Evolutionary conservation across 92 coral and sea anemone genomes (phyloP), one percentile per base, ranked within the genome.

Genomic region (Hydrozoanthus gracilis): DNA sequence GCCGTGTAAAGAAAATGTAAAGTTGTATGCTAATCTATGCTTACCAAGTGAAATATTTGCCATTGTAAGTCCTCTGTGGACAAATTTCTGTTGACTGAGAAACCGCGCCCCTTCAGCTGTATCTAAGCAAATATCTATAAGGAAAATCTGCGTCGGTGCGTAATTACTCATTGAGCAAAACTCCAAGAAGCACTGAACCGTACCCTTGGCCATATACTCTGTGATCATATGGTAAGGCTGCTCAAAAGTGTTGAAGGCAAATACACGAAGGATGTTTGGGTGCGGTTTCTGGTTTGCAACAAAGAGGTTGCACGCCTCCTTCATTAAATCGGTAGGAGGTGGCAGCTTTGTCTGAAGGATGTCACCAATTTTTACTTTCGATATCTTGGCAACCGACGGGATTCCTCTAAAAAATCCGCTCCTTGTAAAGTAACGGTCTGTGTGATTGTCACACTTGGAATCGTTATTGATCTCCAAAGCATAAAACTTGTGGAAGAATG

Each of bases 51-150:
- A 61, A 45, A 78, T 16, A 71, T 78, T 78, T 45, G 15, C 14
- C 39, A 66, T 47, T 44, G 83, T 78, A 7, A 78, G 44, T 6
- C 71, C 72, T 78, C 83, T 44, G 71, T 78, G 83, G 48, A 78
- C 83, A 0, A 78, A 78, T n/a, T 7, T 8, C 10, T 17, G 83
- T 3, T 49, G 8, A 44, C 83, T 78, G 44, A 78, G 69, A 3
- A 78, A 46, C 54, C 35, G 71, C 3, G 56, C 83, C 11, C 71
- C 83, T 13, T 60, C 65, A 6, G 71, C 68, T 3, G 44, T 54
- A 61, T 45, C 65, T 45, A 65, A 17, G 8, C 72, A 44, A 52
- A 78, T 58, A 4, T 78, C 4, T 54, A 61, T 45, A 9, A 78
- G 83, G 12, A 17, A 58, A 17, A 56, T 39, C 72, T 78, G 83